Base-by-base conservation (phyloP, 2,797 vertebrate species). In the Sorex maritimensis region DNA sequence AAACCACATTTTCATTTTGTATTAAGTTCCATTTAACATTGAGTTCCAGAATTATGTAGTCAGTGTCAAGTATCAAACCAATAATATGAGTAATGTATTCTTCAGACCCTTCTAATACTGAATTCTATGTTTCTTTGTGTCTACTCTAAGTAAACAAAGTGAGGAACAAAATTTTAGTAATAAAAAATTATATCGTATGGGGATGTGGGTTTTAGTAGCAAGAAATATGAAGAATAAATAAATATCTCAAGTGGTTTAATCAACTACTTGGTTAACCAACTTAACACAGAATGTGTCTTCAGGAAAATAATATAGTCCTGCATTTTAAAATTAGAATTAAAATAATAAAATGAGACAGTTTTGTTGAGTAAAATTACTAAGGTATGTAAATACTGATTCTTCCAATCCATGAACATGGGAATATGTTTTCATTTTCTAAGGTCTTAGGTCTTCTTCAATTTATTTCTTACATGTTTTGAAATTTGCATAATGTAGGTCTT, bases 221-320 rank as follows among this genome's bases (percentile, higher is more conserved):
- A 91, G 23, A 80, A 75, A 61, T 23, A 49, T 19, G 58, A 71
- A 67, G 75, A 69, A 6, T 75, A 90, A 80, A 63, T 83, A 24
- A 77, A 24, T 14, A 55, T 9, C 41, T 80, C 5, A 81, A 9
- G 23, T 71, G 71, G 71, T 11, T 17, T 2, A 77, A 52, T 86
- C n/a, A 88, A 55, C 58, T 61, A 69, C 83, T 44, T 44, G 41
- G 41, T 44, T 44, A 44, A 44, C 41, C 41, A 44, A 46, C 52
- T 95, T 46, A 91, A 30, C 86, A 82, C 80, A 79, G 10, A 65
- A 65, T 69, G 52, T n/a, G 75, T 73, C 73, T 87, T 84, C 26
- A 7, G 5, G 6, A 77, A 93, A 93, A 86, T 44, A 15, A 9
- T 12, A 44, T 63, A 34, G 26, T 61, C 7, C 21, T 72, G 55